Evolutionary conservation across 1,140 invertebrate genomes (phyloP), one percentile per base, ranked within the genome.

Genomic region (Tetranychus urticae): DNA sequence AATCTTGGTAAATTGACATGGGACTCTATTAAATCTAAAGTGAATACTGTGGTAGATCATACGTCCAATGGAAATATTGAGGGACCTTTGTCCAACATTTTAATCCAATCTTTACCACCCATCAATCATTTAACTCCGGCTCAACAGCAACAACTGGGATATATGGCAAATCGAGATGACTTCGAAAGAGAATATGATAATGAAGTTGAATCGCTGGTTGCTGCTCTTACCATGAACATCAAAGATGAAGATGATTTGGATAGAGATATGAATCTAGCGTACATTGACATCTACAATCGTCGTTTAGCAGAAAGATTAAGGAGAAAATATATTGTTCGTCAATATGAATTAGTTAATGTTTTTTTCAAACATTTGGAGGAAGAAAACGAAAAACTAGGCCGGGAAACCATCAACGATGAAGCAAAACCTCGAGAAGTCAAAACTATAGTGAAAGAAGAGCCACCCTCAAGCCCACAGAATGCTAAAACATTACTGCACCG

Each of bases 161-260:
- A 92, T 67, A 91, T 92, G 85, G 85, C 88, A 14, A 84, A 88
- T 69, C 78, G 90, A 69, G 89, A 94, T 79, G 90, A 94, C 72
- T 96, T 91, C 78, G 90, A 96, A 78, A 65, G 85, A 81, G 89
- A 93, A 73, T 87, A 84, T 74, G 88, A 93, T 71, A 87, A 88
- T 72, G 85, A 86, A 68, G 87, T 88, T 13, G 90, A 94, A 72
- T 80, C 83, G 63, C 74, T 92, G 58, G 83, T 93, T 64, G 88
- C 86, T 33, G 82, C 82, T 33, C 74, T 92, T 60, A 69, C 85
- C 3, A 84, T 83, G 66, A 77, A 76, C 63, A 74, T 79, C 48
- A 85, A 90, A 70, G 88, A 92, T 75, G 50, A 52, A 52, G 86
- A 88, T 70, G 87, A 92, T 66, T 12, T 65, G 2, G 64, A 65